phyloP scores from a whole-genome alignment of 1,140 invertebrate genomes.

The Saxidomus purpurata region DNA sequence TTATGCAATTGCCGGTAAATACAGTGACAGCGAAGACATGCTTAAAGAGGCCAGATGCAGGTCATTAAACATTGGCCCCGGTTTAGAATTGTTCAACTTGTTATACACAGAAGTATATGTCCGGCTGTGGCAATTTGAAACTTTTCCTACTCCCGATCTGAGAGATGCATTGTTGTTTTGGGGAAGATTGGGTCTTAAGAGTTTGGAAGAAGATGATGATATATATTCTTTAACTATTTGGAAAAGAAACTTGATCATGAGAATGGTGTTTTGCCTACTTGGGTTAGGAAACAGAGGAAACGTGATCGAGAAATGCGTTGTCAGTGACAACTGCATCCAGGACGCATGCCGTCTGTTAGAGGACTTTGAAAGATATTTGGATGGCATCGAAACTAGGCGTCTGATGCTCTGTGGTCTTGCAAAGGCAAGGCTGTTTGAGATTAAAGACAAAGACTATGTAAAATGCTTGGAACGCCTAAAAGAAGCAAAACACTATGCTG shows the following conservation, averaged over 20 bases:
- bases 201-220: neutral
- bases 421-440: neutral
- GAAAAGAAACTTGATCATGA: neutral
- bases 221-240: neutral
- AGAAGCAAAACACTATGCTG: neutral
- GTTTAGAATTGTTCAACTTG: conserved; percentile 1
- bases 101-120: neutral
- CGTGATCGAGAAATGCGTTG: neutral
- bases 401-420: neutral
- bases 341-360: neutral
- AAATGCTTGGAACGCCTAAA: neutral
- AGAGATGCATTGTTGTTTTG: neutral
- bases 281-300: neutral
- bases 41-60: neutral
- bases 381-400: neutral
- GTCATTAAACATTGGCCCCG: neutral
- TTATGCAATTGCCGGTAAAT: neutral
- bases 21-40: neutral
- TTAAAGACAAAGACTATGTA: neutral
- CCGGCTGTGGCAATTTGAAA: neutral
- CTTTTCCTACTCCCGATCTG: neutral
- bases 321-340: neutral
- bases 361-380: neutral
- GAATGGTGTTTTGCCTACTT: neutral
- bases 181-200: neutral